Base-by-base conservation (phyloP, 2,797 vertebrate species). In the Picus viridis region DNA sequence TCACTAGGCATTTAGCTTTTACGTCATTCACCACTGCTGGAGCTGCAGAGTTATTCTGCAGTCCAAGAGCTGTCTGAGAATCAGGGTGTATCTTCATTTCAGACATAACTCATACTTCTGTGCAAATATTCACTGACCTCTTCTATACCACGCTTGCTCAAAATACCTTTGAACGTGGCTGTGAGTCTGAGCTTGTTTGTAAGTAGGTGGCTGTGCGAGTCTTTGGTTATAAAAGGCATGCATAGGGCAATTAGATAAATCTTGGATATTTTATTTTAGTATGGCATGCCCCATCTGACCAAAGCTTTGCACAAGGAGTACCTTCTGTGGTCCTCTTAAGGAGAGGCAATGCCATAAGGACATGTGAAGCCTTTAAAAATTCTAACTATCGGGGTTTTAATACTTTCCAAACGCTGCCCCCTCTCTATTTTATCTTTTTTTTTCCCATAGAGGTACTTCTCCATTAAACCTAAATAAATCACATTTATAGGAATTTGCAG, bases 31-130 rank as follows among this genome's bases (percentile, higher is more conserved):
- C 68, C 74, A 29, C 83, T 93, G 67, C 64, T 96, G 94, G 87
- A 95, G 93, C 76, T 88, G 71, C 75, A 68, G 23, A 59, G 88
- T 59, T 87, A 78, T 84, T 92, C 81, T 93, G 79, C 89, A 95
- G 82, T 86, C 91, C 75, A 88, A 88, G 45, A 36, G 58, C 86
- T 95, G 92, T 95, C 94, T 95, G 83, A 91, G 86, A 93, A 95
- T 89, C 82, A 93, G 94, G 94, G 83, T 95, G 95, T 95, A 93
- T 95, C 91, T 93, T 95, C 74, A 86, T 95, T 96, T 95, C 94
- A 96, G 92, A 96, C 96, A 94, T 96, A 96, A 94, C 89, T 96
- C 92, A 89, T 94, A 78, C 85, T 89, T 89, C 74, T 91, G 71
- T 94, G 71, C 91, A 95, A 96, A 95, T 93, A 94, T 26, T 94